phyloP scores from a whole-genome alignment of 2,113 vertebrate species.

The Brienomyrus longianalis region DNA sequence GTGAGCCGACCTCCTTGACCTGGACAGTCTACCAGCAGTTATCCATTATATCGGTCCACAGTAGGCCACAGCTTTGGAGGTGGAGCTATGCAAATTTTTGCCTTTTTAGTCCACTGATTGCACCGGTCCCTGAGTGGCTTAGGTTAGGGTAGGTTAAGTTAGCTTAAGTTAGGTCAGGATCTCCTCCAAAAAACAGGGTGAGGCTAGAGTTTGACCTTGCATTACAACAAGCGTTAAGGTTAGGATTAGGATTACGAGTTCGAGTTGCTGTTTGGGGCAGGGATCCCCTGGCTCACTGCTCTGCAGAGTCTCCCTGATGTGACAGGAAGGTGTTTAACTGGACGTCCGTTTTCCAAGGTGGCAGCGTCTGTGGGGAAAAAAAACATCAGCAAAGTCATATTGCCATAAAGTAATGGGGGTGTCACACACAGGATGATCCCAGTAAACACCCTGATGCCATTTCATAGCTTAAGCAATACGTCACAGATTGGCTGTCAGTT shows the following conservation, averaged over 20 bases:
- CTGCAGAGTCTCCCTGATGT: neutral
- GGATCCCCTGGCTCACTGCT: neutral
- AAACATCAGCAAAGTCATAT: conserved; percentile 28
- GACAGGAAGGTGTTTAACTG: conserved; percentile 20
- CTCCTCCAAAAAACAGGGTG: neutral
- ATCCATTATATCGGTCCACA: neutral
- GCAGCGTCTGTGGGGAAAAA: conserved; percentile 15
- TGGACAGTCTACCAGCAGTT: neutral
- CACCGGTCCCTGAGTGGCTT: neutral
- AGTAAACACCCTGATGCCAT: conserved; percentile 14
- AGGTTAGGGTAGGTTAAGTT: neutral
- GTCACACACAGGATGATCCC: conserved; percentile 37
- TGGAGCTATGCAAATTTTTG: neutral
- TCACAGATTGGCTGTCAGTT: conserved; percentile 19
- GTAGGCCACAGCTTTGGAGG: neutral
- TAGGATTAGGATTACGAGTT: neutral
- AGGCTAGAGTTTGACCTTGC: neutral
- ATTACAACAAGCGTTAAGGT: neutral
- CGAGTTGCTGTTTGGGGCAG: neutral
- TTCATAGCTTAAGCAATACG: conserved; percentile 20
- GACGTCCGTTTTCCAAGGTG: conserved; percentile 29
- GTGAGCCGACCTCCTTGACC: neutral
- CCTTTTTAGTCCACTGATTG: neutral
- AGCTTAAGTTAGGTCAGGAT: neutral
- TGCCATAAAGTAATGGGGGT: conserved; percentile 36